A percentile compares a stretch with the other conserved stretches of the same genome.
Conservation (phyloP, 1,140 invertebrate genomes). For the Anastatus disparis region DNA sequence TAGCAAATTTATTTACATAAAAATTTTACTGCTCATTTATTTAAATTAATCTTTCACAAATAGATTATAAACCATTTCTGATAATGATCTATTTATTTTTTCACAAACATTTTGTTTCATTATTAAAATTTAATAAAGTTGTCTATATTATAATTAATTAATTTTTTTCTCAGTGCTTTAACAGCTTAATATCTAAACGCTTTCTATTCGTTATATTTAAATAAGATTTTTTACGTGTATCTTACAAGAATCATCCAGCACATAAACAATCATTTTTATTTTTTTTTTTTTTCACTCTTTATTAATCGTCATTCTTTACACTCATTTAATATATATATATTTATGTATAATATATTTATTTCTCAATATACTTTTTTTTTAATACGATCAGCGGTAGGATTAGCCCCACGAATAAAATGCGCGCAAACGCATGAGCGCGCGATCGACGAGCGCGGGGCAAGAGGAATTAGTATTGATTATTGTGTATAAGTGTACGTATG, state of each 20-base stretch:
- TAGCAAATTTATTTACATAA: background rate
- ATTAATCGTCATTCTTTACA: background rate
- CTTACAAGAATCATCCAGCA: slow-evolving; percentile 4
- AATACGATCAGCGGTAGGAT: slow-evolving; percentile 29
- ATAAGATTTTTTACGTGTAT: slow-evolving; percentile 6
- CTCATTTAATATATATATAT: slow-evolving; percentile 12
- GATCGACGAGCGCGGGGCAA: slow-evolving; percentile 8
- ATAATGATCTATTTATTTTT: too few relatives aligned
- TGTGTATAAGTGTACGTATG: slow-evolving; percentile 3
- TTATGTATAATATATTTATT: slow-evolving; percentile 3
- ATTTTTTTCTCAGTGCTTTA: background rate
- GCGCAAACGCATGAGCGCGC: background rate
- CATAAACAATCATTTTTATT: background rate
- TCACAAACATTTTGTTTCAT: too few relatives aligned
- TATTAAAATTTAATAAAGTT: too few relatives aligned
- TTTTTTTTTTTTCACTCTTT: too few relatives aligned
- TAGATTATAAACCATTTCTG: too few relatives aligned
- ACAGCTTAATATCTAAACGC: background rate
- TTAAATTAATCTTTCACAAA: too few relatives aligned
- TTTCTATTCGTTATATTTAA: slow-evolving; percentile 13
- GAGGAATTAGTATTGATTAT: slow-evolving; percentile 13
- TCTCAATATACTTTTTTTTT: slow-evolving; percentile 10
- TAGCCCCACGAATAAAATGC: slow-evolving; percentile 9
- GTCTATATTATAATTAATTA: background rate
- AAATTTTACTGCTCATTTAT: background rate